phyloP scores from a whole-genome alignment of 2,888 invertebrate species.

The Cephus pulcher region DNA sequence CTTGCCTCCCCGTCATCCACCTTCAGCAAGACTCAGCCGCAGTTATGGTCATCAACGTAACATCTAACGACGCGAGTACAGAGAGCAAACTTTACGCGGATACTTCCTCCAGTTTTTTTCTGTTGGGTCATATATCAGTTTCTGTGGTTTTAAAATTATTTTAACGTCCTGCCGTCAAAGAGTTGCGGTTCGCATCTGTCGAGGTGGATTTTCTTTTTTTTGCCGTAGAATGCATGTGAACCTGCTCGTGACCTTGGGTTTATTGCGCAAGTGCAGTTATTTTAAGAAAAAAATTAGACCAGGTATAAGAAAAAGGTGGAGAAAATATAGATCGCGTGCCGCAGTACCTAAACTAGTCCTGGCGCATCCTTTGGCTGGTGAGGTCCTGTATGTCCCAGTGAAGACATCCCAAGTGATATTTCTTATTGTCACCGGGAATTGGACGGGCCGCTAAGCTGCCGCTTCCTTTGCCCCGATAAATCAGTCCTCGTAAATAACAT shows the following conservation, averaged over 20 bases:
- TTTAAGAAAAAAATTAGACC: conserved; percentile 16
- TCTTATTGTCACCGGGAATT: conserved; percentile 53
- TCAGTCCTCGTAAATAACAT: conserved; percentile 64
- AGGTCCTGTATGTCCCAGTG: not conserved
- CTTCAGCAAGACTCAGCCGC: conserved; percentile 56
- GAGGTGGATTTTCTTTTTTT: no score
- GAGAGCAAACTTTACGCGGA: conserved; percentile 62
- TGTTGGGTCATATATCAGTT: conserved; percentile 54
- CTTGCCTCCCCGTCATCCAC: not conserved
- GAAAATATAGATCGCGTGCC: no score
- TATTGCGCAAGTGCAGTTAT: not conserved
- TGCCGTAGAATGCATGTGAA: no score
- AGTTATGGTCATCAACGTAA: conserved; percentile 45
- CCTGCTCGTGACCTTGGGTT: no score
- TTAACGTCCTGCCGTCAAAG: conserved; percentile 49
- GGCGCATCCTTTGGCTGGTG: no score
- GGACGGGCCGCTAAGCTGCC: conserved; percentile 51
- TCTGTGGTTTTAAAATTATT: conserved; percentile 61
- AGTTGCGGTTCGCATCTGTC: conserved; percentile 3
- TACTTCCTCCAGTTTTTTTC: conserved; percentile 21
- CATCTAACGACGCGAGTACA: conserved; percentile 46
- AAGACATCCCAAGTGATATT: conserved; percentile 28
- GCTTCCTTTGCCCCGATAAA: conserved; percentile 62
- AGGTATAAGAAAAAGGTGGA: conserved; percentile 4
- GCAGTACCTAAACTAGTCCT: no score